phyloP scores from a whole-genome alignment of 2,113 vertebrate genomes.

The Mesitornis unicolor region DNA sequence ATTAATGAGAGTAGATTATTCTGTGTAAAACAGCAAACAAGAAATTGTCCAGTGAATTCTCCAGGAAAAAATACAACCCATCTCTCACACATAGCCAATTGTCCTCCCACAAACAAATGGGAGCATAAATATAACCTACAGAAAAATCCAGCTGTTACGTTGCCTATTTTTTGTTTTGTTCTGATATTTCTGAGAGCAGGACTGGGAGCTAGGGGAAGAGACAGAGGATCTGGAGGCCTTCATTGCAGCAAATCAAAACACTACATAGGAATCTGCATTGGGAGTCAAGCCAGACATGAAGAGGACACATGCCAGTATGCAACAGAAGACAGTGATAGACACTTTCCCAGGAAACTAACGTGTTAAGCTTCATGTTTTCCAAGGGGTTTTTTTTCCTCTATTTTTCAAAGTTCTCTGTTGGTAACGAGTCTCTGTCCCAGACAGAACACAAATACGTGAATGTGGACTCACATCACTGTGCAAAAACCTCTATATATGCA shows the following conservation, averaged over 20 bases:
- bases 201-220: neutral
- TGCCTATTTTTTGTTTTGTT: neutral
- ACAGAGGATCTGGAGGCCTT: neutral
- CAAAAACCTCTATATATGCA: neutral
- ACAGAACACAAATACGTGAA: neutral
- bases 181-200: neutral
- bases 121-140: neutral
- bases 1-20: neutral
- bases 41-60: neutral
- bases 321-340: neutral
- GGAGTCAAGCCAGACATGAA: neutral
- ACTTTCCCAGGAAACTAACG: neutral
- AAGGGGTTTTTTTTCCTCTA: fast-evolving
- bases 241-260: neutral
- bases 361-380: neutral
- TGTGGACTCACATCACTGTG: neutral
- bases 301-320: neutral
- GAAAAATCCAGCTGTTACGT: neutral
- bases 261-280: neutral
- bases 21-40: neutral
- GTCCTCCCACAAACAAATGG: neutral
- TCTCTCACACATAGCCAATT: neutral
- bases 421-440: neutral
- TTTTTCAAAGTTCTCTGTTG: neutral
- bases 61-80: neutral